Percentiles rank a stretch among this genome's conserved stretches.
Conservation (phyloP, 2,113 vertebrate species). For the Bothrops jararaca region DNA sequence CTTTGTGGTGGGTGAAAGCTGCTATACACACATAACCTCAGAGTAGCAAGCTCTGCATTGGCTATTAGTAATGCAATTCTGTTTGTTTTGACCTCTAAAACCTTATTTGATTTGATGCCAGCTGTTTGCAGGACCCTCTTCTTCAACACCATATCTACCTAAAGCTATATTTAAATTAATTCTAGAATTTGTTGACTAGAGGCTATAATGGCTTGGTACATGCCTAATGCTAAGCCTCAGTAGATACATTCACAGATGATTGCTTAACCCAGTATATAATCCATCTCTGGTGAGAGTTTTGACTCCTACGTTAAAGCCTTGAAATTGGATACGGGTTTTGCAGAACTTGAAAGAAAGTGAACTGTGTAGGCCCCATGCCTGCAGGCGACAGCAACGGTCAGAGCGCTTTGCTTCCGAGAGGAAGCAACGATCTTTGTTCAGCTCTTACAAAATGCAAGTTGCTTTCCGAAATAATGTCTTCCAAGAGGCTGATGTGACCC, state of each 20-base stretch:
- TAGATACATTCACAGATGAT: not conserved
- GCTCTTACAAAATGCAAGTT: not conserved
- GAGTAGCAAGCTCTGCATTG: too few relatives aligned
- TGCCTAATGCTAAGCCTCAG: not conserved
- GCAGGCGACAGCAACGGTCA: not conserved
- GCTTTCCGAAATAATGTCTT: not conserved
- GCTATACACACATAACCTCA: too few relatives aligned
- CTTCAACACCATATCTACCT: not conserved
- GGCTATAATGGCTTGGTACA: not conserved
- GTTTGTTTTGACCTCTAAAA: not conserved
- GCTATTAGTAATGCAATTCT: not conserved
- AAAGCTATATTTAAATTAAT: not conserved
- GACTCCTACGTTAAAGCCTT: not conserved
- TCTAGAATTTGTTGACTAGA: not conserved
- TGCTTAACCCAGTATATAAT: not conserved
- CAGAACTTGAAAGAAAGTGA: not conserved
- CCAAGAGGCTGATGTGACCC: not conserved
- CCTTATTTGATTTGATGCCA: not conserved
- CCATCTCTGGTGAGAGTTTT: not conserved
- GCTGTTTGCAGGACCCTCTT: not conserved
- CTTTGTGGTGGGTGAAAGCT: too few relatives aligned
- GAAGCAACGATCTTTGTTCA: not conserved
- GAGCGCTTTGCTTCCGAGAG: not conserved
- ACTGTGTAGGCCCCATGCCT: not conserved
- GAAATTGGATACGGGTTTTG: not conserved